Percentiles rank a stretch among this genome's conserved stretches.
Evolutionary conservation across 2,113 vertebrate genomes (phyloP).

Genomic region (Ammodytes marinus): DNA sequence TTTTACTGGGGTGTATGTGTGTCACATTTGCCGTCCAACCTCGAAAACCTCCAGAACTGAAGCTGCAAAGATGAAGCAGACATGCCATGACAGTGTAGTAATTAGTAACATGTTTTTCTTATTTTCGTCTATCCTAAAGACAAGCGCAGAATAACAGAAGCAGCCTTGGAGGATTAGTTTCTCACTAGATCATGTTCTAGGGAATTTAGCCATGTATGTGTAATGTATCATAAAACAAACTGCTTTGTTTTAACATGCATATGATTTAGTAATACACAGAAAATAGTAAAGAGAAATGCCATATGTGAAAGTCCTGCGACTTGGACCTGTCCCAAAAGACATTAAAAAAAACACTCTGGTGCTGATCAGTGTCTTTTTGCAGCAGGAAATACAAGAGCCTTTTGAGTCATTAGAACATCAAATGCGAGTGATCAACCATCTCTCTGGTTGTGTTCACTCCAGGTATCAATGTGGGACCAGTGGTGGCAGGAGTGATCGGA

Average conservation of each 20-base stretch:
- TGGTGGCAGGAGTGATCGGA: constrained; percentile 97
- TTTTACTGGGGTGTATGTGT: not conserved
- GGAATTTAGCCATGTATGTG: not conserved
- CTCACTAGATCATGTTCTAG: not conserved
- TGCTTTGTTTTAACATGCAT: not conserved
- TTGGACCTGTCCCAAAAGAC: not conserved
- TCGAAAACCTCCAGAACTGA: not conserved
- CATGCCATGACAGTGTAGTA: not conserved
- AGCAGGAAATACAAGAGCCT: not conserved
- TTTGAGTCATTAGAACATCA: too few relatives aligned
- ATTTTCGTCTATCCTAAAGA: not conserved
- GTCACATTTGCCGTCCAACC: not conserved
- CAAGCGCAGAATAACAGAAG: not conserved
- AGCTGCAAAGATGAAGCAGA: constrained; percentile 5
- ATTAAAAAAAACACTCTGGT: not conserved
- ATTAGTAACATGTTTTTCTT: not conserved
- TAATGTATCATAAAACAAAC: not conserved
- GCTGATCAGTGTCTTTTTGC: not conserved
- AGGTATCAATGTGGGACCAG: constrained; percentile 96
- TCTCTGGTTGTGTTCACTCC: constrained; percentile 3
- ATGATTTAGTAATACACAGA: not conserved
- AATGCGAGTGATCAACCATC: not conserved
- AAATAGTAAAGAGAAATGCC: not conserved
- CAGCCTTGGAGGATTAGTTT: not conserved
- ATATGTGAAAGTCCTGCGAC: not conserved